A percentile compares a stretch with the other conserved stretches of the same genome.
Evolutionary conservation across 2,888 invertebrate species (phyloP).

Genomic region (Megaustenia siamemsis): DNA sequence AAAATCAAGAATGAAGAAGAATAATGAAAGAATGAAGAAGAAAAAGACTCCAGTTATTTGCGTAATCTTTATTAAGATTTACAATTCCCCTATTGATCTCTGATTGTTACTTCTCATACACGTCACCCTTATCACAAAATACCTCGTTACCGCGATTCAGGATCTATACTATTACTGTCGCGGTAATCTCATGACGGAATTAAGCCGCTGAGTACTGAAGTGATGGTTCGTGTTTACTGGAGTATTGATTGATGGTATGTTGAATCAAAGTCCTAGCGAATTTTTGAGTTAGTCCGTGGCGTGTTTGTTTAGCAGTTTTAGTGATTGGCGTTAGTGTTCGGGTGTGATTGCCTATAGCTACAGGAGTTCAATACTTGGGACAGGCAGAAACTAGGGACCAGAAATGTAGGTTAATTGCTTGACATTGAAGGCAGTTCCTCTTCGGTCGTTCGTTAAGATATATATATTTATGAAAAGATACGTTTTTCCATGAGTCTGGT

Average conservation of each 20-base stretch:
- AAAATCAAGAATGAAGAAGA: no score
- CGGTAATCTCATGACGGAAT: neutral
- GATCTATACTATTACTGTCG: neutral
- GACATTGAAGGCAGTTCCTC: neutral
- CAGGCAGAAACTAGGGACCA: neutral
- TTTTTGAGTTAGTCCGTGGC: no score
- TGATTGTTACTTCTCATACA: no score
- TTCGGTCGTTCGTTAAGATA: no score
- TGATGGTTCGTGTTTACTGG: neutral
- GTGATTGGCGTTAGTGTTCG: no score
- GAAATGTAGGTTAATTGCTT: neutral
- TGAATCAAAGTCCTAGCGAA: no score
- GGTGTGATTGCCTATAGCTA: neutral
- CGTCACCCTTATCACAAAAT: no score
- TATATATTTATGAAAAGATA: no score
- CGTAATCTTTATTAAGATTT: no score
- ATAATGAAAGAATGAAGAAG: neutral
- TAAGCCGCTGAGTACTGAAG: neutral
- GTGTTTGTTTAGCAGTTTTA: no score
- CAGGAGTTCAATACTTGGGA: neutral
- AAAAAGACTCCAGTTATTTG: neutral
- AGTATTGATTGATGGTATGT: neutral
- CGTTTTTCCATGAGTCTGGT: no score
- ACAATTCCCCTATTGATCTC: no score
- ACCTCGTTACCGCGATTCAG: neutral